These are phyloP conservation scores for Helogale parvula DNA, from an alignment of 2,113 vertebrate genomes.

Conservation along the genomic window DNA sequence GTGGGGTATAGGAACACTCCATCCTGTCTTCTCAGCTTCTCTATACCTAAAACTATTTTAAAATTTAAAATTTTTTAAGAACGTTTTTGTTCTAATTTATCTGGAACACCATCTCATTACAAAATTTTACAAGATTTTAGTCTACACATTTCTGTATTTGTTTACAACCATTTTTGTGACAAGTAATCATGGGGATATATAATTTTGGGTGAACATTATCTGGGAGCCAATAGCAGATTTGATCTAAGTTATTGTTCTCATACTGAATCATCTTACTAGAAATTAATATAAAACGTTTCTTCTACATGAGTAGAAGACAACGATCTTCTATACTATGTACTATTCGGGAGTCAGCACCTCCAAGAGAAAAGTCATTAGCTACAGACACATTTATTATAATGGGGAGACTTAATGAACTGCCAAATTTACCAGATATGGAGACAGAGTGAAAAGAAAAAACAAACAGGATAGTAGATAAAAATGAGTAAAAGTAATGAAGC, in stretches of 20 bases:
- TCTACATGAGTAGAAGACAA: neutral
- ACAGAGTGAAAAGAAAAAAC: neutral
- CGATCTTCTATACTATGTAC: neutral
- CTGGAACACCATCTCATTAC: neutral
- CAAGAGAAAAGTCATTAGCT: neutral
- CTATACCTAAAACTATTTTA: neutral
- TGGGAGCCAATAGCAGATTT: neutral
- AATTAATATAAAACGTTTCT: neutral
- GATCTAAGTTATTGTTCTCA: neutral
- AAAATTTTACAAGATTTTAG: neutral
- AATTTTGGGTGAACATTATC: neutral
- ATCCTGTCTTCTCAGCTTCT: neutral
- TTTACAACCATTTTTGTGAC: neutral
- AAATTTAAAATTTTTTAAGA: neutral
- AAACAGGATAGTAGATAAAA: neutral
- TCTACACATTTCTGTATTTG: neutral
- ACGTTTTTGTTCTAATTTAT: neutral
- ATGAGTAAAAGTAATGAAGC: neutral
- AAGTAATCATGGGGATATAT: neutral
- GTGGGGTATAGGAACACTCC: neutral
- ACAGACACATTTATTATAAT: neutral
- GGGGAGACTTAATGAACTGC: neutral
- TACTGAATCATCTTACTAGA: neutral
- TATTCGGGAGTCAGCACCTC: neutral
- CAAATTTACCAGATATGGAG: neutral